Base-by-base conservation (phyloP, 1,140 invertebrate genomes). In the Drosophila setifemur region DNA sequence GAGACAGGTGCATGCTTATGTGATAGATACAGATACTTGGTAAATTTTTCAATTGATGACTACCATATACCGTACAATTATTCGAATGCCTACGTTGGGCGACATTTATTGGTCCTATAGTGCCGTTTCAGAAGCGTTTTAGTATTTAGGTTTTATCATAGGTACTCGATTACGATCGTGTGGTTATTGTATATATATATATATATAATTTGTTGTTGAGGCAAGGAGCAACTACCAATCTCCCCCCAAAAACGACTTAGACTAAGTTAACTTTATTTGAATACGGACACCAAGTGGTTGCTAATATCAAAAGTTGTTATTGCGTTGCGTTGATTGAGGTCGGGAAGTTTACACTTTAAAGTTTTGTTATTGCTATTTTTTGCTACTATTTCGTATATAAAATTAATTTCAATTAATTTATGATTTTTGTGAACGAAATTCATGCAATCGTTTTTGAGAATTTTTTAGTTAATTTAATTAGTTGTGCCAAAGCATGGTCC, bases 121-220 rank as follows among this genome's bases (percentile, higher is more conserved):
- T 64, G 57, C 42, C 60, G 39, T 39, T 63, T 28, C 31, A 64
- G 42, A 64, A 64, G 60, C 60, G 60, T 63, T 64, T 64, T 63
- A 4, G 18, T 49, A 26, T 37, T 28, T 21, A 35, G 11, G 2
- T 37, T 37, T 8, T 16, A 14, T 47, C 11, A 64, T 39, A 64
- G 60, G 60, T 64, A 64, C 60, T 63, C 31, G 60, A 48, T 63
- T 64, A 37, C 57, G 21, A 63, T 64, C 31, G 26, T 12, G 14
- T 37, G 33, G 33, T 37, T 37, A 37, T 7, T 18, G 21, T 23
- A 23, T 43, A 19, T 60, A 18, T 9, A 19, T 43, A 43, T 12
- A 54, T 54, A 9, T 9, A 4, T 33, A 33, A 11, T 23, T 21
- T 53, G 1, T 37, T 33, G 4, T 31, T 6, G 19, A 19, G 4